phyloP scores from a whole-genome alignment of 2,888 invertebrate genomes.

The Polyploca ridens region DNA sequence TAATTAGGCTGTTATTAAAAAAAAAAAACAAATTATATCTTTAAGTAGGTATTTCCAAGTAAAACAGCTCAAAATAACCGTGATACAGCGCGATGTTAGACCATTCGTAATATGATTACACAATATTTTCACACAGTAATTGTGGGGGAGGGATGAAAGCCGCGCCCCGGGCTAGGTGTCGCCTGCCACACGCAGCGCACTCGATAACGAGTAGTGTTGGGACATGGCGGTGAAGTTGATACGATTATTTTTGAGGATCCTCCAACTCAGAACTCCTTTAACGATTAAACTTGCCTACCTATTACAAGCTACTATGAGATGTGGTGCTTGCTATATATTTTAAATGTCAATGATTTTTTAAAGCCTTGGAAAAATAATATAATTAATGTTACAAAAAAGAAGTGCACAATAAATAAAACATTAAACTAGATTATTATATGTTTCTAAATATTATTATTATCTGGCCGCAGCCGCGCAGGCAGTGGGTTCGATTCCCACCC shows the following conservation, averaged over 20 bases:
- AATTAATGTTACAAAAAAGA: too few species aligned
- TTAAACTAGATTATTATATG: too few species aligned
- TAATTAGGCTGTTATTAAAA: too few species aligned
- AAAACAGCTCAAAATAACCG: neutral
- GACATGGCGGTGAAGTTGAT: conserved; percentile 16
- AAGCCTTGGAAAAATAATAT: too few species aligned
- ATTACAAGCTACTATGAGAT: too few species aligned
- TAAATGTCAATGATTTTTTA: too few species aligned
- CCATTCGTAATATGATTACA: conserved; percentile 20
- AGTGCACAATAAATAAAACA: too few species aligned
- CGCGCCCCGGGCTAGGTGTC: conserved; percentile 69
- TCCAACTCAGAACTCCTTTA: neutral
- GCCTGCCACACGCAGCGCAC: conserved; percentile 60
- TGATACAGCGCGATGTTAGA: conserved; percentile 9
- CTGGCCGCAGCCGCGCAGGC: too few species aligned
- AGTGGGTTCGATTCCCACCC: too few species aligned
- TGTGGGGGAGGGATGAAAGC: conserved; percentile 59
- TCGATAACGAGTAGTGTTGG: conserved; percentile 55
- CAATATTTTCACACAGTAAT: conserved; percentile 44
- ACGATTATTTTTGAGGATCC: neutral
- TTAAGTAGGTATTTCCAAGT: neutral
- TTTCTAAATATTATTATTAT: too few species aligned
- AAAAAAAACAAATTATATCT: too few species aligned
- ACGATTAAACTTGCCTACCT: neutral
- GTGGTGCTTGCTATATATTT: too few species aligned